phyloP scores from a whole-genome alignment of 2,797 vertebrate genomes.

The Periparus ater region DNA sequence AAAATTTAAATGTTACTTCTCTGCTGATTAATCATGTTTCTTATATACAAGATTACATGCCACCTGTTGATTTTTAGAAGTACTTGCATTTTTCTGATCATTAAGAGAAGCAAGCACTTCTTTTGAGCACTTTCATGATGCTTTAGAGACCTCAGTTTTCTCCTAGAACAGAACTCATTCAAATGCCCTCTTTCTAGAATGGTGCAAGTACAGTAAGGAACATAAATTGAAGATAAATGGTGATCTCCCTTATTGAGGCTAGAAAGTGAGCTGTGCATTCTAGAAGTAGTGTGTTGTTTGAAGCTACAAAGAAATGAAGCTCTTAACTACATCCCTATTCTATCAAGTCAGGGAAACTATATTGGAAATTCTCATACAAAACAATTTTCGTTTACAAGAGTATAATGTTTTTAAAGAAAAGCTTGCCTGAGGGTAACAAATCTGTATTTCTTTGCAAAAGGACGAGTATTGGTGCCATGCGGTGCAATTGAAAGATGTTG shows the following conservation, averaged over 20 bases:
- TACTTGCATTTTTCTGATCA: background rate
- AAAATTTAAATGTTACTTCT: background rate
- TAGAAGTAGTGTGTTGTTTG: background rate
- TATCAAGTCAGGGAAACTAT: background rate
- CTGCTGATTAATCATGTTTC: background rate
- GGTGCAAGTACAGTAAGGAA: background rate
- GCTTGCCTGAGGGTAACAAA: background rate
- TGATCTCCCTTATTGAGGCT: background rate
- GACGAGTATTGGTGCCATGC: background rate
- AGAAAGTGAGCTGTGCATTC: background rate
- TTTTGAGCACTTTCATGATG: background rate
- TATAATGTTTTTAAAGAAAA: background rate
- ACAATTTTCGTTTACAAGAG: background rate
- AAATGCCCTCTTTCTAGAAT: background rate
- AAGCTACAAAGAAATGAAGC: constrained; percentile 24
- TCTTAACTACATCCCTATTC: background rate
- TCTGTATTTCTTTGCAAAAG: background rate
- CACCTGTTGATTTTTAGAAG: background rate
- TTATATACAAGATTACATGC: background rate
- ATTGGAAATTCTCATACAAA: background rate
- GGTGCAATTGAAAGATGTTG: background rate
- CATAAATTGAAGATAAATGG: background rate
- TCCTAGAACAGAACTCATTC: background rate
- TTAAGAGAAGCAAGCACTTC: background rate
- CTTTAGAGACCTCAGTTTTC: background rate